Conservation (phyloP, 37 sponge, comb jelly and placozoan species). For the Ianthella basta region DNA sequence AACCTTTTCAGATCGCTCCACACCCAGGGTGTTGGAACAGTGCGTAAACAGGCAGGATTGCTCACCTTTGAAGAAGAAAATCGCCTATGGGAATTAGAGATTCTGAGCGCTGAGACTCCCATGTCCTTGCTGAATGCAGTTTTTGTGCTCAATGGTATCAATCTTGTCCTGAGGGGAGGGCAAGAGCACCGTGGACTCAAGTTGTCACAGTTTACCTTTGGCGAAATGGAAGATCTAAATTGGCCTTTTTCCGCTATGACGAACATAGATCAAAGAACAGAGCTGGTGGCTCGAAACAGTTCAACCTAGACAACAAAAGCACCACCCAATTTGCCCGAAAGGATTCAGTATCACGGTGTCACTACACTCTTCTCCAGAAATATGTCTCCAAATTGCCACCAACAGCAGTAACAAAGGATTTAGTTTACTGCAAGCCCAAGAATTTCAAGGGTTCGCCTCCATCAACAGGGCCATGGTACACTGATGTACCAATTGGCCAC, state of each 20-base stretch:
- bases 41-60: constrained; percentile 1
- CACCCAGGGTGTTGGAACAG: neutral
- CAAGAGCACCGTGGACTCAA: neutral
- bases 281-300: neutral
- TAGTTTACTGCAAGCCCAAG: neutral
- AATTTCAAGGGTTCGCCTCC: neutral
- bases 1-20: neutral
- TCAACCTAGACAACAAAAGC: neutral
- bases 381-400: constrained; percentile 9
- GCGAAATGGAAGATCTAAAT: neutral
- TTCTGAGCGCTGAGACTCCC: neutral
- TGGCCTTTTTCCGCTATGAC: neutral
- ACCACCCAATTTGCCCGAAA: neutral
- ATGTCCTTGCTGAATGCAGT: neutral
- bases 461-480: neutral
- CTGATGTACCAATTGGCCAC: constrained; percentile 1
- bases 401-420: neutral
- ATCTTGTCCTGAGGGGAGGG: neutral
- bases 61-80: constrained; percentile 16
- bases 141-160: constrained; percentile 4
- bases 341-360: neutral
- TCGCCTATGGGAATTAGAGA: neutral
- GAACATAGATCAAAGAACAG: constrained; percentile 19
- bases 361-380: neutral
- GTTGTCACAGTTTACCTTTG: constrained; percentile 7